These are phyloP conservation scores for Eurystomus gularis DNA, from an alignment of 2,113 vertebrate species.

Conservation along the genomic window DNA sequence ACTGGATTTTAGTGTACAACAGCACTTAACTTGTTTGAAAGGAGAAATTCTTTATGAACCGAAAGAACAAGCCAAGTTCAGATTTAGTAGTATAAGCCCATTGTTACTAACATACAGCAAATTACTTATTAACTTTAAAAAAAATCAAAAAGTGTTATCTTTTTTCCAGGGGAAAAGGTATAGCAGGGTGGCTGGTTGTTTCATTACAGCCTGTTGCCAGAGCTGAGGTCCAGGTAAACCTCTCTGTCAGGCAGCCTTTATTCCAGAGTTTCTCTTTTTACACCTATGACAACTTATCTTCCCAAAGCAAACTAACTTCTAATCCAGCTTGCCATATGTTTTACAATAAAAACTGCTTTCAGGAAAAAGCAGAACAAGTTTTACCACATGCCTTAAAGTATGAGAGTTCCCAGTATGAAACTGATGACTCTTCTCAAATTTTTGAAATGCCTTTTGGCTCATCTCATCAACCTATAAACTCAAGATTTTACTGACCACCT, in stretches of 20 bases:
- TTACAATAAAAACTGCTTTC: not conserved
- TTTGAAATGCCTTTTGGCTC: constrained; percentile 1
- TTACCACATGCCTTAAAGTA: not conserved
- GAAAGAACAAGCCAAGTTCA: not conserved
- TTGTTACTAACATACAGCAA: not conserved
- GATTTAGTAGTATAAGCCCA: not conserved
- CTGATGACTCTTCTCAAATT: not conserved
- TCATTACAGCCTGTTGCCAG: not conserved
- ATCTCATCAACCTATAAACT: not conserved
- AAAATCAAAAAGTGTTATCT: too few species aligned
- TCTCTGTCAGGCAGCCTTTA: not conserved
- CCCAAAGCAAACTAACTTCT: not conserved
- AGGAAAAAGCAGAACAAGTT: constrained; percentile 9
- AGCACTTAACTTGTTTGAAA: not conserved
- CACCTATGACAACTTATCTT: not conserved
- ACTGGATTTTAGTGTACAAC: not conserved
- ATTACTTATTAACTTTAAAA: not conserved
- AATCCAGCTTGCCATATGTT: not conserved
- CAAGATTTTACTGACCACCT: not conserved
- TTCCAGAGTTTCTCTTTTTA: not conserved
- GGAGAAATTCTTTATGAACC: not conserved
- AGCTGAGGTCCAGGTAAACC: not conserved
- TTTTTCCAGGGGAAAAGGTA: not conserved
- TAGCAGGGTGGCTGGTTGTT: not conserved
- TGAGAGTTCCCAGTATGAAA: not conserved